These are phyloP conservation scores for Melanotus villosus DNA, from an alignment of 2,888 invertebrate genomes.

Conservation along the genomic window DNA sequence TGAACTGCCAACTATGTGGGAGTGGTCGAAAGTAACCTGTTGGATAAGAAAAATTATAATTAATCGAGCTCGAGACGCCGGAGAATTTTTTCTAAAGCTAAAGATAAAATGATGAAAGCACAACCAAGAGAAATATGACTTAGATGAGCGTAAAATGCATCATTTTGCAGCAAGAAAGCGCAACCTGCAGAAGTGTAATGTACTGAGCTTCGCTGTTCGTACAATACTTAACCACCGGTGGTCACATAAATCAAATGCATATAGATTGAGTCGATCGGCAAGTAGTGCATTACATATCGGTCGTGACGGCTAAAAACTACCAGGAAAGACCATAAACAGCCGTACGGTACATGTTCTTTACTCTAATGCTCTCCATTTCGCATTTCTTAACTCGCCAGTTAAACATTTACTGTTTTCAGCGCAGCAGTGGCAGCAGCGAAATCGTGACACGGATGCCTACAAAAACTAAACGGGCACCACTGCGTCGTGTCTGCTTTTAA, in stretches of 20 bases:
- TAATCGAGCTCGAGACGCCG: too few relatives aligned
- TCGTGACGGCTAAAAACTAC: constrained; percentile 65
- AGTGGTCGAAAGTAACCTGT: constrained; percentile 30
- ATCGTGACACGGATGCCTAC: constrained; percentile 41
- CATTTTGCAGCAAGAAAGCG: constrained; percentile 16
- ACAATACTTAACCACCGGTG: constrained; percentile 53
- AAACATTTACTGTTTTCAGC: constrained; percentile 43
- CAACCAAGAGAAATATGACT: too few relatives aligned
- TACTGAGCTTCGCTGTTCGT: constrained; percentile 28
- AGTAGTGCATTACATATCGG: constrained; percentile 65
- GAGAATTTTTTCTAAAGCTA: too few relatives aligned
- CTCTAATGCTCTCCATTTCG: constrained; percentile 48
- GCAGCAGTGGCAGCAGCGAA: constrained; percentile 40
- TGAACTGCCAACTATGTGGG: constrained; percentile 50
- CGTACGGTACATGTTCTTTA: constrained; percentile 53
- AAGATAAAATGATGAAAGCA: too few relatives aligned
- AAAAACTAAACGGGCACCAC: constrained; percentile 28
- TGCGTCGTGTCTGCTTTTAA: constrained; percentile 7
- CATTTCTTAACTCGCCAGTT: constrained; percentile 42
- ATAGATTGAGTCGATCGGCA: constrained; percentile 63
- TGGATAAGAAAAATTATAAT: not conserved
- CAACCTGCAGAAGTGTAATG: constrained; percentile 34
- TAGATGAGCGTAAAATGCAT: constrained; percentile 1
- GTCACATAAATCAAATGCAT: constrained; percentile 63
- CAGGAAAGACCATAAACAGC: constrained; percentile 61